Base-by-base conservation (phyloP, 2,888 invertebrate species). In the Mechanitis mazaeus region DNA sequence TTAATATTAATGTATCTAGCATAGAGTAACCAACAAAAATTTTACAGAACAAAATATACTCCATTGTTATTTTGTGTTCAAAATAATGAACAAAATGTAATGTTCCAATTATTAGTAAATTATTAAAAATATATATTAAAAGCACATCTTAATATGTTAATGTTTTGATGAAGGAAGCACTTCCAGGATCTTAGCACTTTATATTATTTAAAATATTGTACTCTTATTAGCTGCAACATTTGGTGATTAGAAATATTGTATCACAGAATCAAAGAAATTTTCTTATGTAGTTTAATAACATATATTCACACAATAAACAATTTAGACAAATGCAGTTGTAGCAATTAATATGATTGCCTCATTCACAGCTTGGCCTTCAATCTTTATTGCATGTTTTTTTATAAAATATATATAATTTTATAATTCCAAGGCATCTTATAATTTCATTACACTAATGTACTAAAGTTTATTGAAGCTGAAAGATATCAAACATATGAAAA, bases 401-500 rank as follows among this genome's bases (percentile, higher is more conserved):
- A 28, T 9, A 50, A 31, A 50, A 31, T 31, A 47, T 47, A 47
- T 47, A 31, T 31, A 50, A 31, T 50, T 28, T 42, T 31, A 50
- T 31, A 28, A 50, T 31, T 50, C 31, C 50, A 31, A 50, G 50
- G 31, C 50, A 50, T 50, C 31, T 31, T 3, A 31, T 31, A 31
- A 50, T 50, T 6, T 31, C 31, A 50, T 11, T 28, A 31, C 6
- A 28, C 28, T 50, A 50, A 42, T 53, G 35, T 45, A 58, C 38
- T 55, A 59, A 12, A 35, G 46, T 38, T 55, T 6, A 31, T 38
- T 28, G 20, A 55, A 47, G 56, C 56, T 57, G 60, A 55, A 45
- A 55, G 31, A 50, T 54, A 58, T 62, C 64, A 66, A 77, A 77
- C 77, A 75, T 73, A 83, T 80, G 81, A 73, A 81, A 84, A 83